phyloP scores from a whole-genome alignment of 2,888 invertebrate species.

The Oligia latruncula region DNA sequence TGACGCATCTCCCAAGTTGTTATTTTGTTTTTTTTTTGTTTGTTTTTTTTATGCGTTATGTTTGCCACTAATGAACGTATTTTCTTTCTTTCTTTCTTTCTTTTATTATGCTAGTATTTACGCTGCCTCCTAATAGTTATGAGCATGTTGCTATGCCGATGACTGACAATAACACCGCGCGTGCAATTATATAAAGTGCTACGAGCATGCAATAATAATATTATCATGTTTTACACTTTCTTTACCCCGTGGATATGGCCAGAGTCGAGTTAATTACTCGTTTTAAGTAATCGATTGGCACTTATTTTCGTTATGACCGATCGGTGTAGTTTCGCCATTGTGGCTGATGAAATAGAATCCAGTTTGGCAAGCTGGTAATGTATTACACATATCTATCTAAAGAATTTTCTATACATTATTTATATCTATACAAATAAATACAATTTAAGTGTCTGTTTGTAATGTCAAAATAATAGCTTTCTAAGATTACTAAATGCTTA shows the following conservation, averaged over 20 bases:
- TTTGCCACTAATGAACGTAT: too few relatives aligned
- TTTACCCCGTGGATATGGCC: slow-evolving; percentile 21
- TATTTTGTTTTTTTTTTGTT: too few relatives aligned
- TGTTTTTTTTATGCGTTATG: too few relatives aligned
- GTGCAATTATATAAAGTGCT: slow-evolving; percentile 40
- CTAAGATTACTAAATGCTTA: too few relatives aligned
- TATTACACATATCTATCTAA: not conserved
- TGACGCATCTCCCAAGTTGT: too few relatives aligned
- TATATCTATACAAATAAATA: too few relatives aligned
- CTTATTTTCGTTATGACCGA: slow-evolving; percentile 4
- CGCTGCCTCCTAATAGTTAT: too few relatives aligned
- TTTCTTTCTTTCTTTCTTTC: too few relatives aligned
- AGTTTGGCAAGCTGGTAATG: not conserved
- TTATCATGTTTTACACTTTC: slow-evolving; percentile 9
- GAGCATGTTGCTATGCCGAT: not conserved
- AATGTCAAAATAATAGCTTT: too few relatives aligned
- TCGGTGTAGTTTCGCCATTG: slow-evolving; percentile 1
- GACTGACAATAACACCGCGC: not conserved
- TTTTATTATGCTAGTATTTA: too few relatives aligned
- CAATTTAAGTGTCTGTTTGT: too few relatives aligned
- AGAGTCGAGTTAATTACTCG: slow-evolving; percentile 31
- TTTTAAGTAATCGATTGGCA: slow-evolving; percentile 21
- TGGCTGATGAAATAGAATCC: not conserved
- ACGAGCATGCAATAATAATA: slow-evolving; percentile 14
- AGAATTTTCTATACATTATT: too few relatives aligned